phyloP scores from a whole-genome alignment of 2,888 invertebrate genomes.

The Desoria tigrina region DNA sequence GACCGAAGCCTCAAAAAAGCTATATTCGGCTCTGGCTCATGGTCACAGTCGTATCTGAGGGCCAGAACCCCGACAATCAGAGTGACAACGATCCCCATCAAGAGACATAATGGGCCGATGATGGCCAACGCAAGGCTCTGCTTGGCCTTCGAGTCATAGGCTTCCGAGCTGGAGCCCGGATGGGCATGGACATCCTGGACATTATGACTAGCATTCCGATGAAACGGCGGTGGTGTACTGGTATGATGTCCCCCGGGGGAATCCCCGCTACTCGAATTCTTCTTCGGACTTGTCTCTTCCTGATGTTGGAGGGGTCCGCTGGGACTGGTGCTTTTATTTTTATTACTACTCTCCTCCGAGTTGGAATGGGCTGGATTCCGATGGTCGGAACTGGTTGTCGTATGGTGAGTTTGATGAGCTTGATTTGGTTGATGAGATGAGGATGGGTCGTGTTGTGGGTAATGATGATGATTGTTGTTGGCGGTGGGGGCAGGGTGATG shows the following conservation, averaged over 20 bases:
- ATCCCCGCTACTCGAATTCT: no score
- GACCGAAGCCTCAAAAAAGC: conserved; percentile 38
- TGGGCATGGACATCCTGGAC: no score
- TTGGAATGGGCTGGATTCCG: no score
- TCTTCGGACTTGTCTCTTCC: neutral
- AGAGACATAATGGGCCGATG: conserved; percentile 46
- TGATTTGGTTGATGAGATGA: conserved; percentile 16
- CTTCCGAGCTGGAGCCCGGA: neutral
- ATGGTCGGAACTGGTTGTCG: no score
- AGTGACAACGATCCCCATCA: conserved; percentile 43
- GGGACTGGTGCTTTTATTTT: no score
- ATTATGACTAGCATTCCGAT: no score
- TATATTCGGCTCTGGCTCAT: conserved; percentile 45
- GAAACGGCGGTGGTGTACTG: conserved; percentile 12
- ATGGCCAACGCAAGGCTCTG: conserved; percentile 41
- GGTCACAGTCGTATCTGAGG: conserved; percentile 49
- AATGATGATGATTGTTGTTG: neutral
- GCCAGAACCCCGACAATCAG: conserved; percentile 43
- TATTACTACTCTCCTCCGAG: no score
- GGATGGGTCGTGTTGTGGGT: conserved; percentile 22
- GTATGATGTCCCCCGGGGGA: conserved; percentile 6
- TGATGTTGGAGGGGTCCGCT: no score
- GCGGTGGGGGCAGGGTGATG: conserved; percentile 27
- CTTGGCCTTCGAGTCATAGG: conserved; percentile 32
- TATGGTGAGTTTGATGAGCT: conserved; percentile 24